Base-by-base conservation (phyloP, 2,113 vertebrate species). In the Chrysochloris asiatica region DNA sequence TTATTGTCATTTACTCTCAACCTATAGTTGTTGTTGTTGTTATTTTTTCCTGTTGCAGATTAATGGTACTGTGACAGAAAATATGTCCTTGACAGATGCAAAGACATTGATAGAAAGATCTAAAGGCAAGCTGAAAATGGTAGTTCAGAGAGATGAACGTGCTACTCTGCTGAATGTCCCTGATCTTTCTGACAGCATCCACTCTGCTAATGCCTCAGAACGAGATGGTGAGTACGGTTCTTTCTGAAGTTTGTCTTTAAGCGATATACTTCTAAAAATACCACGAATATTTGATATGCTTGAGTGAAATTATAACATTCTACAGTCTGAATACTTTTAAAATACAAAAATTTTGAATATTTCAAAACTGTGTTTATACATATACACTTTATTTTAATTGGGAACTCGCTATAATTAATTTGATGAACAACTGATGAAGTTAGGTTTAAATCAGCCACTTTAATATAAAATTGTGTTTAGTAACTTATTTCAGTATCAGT, bases 121-220 rank as follows among this genome's bases (percentile, higher is more conserved):
- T 94, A 99, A 99, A 98, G 99, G 99, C 97, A 99, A 99, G 97
- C 97, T 99, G 97, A 99, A 99, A 97, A 99, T 99, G 99, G 99
- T 99, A 26, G 99, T 99, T 96, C 99, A 99, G 96, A 98, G 99
- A 97, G 99, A 99, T 79, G 99, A 99, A 41, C 98, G 99, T 95
- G 99, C 99, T 36, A 99, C 99, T 0, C 97, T 99, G 90, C 97
- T 99, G 96, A 99, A 99, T 75, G 99, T 99, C 93, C 99, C 99
- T 26, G 99, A 99, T 97, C 98, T 99, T 91, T 99, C 99, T 86
- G 99, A 99, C 97, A 99, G 99, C 95, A 98, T 99, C 97, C 98
- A 99, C 97, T 99, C 99, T 94, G 99, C 99, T 91, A 99, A 99
- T 96, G 99, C 99, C 93, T 99, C 99, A 0, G 99, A 99, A 97